Evolutionary conservation across 2,113 vertebrate genomes (phyloP).

Genomic region (Peromyscus polionotus): DNA sequence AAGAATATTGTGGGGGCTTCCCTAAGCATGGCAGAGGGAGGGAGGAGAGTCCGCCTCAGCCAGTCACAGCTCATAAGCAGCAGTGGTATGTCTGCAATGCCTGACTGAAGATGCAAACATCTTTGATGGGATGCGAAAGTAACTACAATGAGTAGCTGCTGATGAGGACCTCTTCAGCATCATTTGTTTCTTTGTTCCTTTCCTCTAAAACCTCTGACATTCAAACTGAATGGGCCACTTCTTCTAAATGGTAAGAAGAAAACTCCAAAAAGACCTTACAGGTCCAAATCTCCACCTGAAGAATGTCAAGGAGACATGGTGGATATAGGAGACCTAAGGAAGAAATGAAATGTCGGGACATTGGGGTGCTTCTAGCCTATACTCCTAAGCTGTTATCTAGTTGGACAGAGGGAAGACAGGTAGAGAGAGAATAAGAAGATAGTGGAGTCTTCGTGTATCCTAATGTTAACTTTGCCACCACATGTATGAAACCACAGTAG

Average conservation of each 20-base stretch:
- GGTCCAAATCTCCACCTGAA: background rate
- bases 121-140: background rate
- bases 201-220: background rate
- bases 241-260: background rate
- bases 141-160: constrained; percentile 38
- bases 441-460: background rate
- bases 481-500: background rate
- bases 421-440: background rate
- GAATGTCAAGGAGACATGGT: background rate
- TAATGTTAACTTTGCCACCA: background rate
- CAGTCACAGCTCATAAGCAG: background rate
- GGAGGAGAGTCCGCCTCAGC: background rate
- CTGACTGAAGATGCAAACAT: background rate
- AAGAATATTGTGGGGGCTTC: constrained; percentile 62
- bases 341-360: background rate
- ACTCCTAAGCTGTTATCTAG: background rate
- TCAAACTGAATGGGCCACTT: background rate
- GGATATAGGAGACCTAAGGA: background rate
- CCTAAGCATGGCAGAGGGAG: background rate
- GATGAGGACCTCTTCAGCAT: background rate
- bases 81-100: constrained; percentile 3
- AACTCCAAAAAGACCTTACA: background rate
- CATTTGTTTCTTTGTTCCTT: background rate
- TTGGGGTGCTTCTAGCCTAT: background rate
- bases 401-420: background rate